phyloP scores from a whole-genome alignment of 2,888 invertebrate species.

The Rhamphomyia laevipes region DNA sequence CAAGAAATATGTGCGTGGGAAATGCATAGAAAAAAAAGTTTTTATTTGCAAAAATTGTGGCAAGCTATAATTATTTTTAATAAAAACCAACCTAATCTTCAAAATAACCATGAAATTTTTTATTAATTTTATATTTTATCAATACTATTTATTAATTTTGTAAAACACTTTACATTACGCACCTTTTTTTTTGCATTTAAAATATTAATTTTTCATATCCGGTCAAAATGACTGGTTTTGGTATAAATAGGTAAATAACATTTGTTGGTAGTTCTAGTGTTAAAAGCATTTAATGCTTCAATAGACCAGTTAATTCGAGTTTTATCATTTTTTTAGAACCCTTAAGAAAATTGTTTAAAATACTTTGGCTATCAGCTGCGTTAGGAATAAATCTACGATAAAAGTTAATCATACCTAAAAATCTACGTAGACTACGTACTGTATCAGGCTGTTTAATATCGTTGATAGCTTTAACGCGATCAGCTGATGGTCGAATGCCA shows the following conservation, averaged over 20 bases:
- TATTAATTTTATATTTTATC: neutral
- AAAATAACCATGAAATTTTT: neutral
- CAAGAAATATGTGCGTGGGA: conserved; percentile 14
- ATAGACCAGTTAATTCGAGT: no score
- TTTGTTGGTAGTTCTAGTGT: no score
- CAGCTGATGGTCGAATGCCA: conserved; percentile 23
- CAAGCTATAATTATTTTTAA: neutral
- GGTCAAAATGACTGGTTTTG: no score
- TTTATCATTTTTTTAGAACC: no score
- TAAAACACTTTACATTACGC: neutral
- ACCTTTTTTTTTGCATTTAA: no score
- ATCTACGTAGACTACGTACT: conserved; percentile 18
- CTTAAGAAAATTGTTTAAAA: no score
- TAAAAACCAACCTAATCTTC: neutral
- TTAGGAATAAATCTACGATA: no score
- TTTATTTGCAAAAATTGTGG: conserved; percentile 5
- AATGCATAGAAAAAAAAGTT: conserved; percentile 9
- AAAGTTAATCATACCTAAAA: conserved; percentile 21
- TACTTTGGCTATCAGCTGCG: no score
- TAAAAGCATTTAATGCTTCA: no score
- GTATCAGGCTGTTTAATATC: conserved; percentile 20
- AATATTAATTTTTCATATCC: no score
- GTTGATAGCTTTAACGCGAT: conserved; percentile 22
- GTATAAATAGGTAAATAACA: no score
- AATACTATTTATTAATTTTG: neutral